Evolutionary conservation across 2,797 vertebrate species (phyloP), one percentile per base, ranked within the genome.

Genomic region (Macropus fuliginosus): DNA sequence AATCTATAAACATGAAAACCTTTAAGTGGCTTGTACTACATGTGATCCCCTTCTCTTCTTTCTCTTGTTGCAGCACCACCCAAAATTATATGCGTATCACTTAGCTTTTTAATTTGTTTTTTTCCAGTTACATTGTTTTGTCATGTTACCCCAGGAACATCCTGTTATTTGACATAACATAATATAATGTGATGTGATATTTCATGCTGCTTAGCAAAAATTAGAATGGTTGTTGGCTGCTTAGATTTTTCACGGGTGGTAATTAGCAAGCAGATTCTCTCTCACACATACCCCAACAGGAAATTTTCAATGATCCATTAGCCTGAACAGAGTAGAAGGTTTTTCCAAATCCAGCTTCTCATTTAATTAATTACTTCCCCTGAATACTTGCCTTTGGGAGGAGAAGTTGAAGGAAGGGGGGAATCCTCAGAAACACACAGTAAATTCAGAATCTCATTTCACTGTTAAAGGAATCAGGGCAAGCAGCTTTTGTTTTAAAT

Each of bases 211-310:
- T 98, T 98, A 97, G 91, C 96, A 98, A 96, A 98, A 98, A 95
- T 98, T 95, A 96, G 95, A 98, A 96, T 97, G 97, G 97, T 96
- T 96, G 94, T 98, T 98, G 97, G 95, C 98, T 98, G 94, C 97
- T 96, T 95, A 94, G 74, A 59, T 96, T 96, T 94, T 97, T 98
- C 97, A 95, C 93, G 91, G 97, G 95, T 95, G 97, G 96, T 97
- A 98, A 98, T 98, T 98, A 98, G 97, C 96, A 97, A 97, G 95
- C 95, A 96, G 95, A 98, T 97, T 98, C 98, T 97, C 96, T 97
- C 57, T 34, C 96, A 96, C 97, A 97, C 96, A 96, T 81, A 92
- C 87, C 96, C 94, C 95, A 98, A 97, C 54, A 97, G 95, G 97
- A 97, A 96, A 98, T 98, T 98, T 98, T 98, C 97, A 98, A 95